Conservation (phyloP, 2,888 invertebrate genomes). For the Luperina testacea region DNA sequence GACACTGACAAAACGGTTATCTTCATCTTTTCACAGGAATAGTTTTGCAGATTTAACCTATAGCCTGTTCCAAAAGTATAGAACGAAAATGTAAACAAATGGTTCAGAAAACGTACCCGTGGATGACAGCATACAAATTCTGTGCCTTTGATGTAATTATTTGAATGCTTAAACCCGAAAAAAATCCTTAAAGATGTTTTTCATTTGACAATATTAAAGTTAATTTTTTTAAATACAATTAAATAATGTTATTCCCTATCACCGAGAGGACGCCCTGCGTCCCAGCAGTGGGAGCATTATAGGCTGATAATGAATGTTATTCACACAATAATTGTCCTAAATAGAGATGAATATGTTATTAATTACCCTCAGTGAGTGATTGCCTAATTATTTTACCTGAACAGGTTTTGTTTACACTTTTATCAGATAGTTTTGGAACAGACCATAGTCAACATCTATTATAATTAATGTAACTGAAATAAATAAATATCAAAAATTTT, state of each 20-base stretch:
- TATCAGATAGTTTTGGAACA: neutral
- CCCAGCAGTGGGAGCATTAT: too few relatives aligned
- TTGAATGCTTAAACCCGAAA: neutral
- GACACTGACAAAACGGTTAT: neutral
- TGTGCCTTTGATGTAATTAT: neutral
- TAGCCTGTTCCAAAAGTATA: neutral
- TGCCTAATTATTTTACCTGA: neutral
- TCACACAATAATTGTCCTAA: neutral
- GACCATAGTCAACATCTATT: neutral
- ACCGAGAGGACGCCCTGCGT: too few relatives aligned
- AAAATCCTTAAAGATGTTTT: neutral
- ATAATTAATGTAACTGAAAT: neutral
- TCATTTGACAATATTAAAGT: neutral
- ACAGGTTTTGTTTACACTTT: neutral
- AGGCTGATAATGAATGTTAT: too few relatives aligned
- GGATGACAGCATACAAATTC: neutral
- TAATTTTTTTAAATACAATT: neutral
- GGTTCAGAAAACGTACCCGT: neutral
- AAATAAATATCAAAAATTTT: neutral
- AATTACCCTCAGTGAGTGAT: neutral
- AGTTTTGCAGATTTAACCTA: neutral
- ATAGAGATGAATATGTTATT: neutral
- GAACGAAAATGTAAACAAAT: neutral
- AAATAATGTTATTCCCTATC: neutral
- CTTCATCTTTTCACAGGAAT: neutral